Evolutionary conservation across 2,888 invertebrate species (phyloP), one percentile per base, ranked within the genome.

Genomic region (Xylocampa areola): DNA sequence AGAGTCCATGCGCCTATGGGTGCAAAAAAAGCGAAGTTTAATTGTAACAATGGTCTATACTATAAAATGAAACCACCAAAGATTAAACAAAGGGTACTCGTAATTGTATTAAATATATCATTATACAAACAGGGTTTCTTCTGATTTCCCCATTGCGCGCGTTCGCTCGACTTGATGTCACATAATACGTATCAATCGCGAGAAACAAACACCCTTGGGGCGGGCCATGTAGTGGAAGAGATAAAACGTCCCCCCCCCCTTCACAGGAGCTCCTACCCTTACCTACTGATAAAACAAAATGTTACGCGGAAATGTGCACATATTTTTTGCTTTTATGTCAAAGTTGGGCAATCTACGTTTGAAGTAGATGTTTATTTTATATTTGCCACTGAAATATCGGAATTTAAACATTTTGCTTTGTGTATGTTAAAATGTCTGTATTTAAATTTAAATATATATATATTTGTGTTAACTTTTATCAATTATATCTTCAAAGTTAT

Each of bases 201-300:
- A 79, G 79, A 81, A 83, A 87, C 87, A 87, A 88, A 85, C 82
- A 80, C 81, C 84, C 81, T 64, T 36, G 71, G 75, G 77, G 77
- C 70, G 81, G 63, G 69, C 72, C 82, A 86, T 88, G 88, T 87
- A 88, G 86, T 82, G 89, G 88, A 89, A 89, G 88, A 89, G 89
- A 89, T 89, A 89, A 89, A 84, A 80, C 73, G 74, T 71, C 58
- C 77, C 80, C 79, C 76, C 59, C 43, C 53, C 11, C 33, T n/a
- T n/a, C n/a, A n/a, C n/a, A 54, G 69, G 58, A 68, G 71, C 65
- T 19, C 8, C 35, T 58, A 66, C 73, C 59, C 72, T 67, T 58
- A 67, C 70, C 55, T 69, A 61, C 60, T 60, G 74, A 75, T 75
- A 75, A 75, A 70, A 72, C 55, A 53, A 68, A 68, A 69, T 66